Conservation (phyloP, 1,140 invertebrate genomes). For the Drosophila micromelanica region DNA sequence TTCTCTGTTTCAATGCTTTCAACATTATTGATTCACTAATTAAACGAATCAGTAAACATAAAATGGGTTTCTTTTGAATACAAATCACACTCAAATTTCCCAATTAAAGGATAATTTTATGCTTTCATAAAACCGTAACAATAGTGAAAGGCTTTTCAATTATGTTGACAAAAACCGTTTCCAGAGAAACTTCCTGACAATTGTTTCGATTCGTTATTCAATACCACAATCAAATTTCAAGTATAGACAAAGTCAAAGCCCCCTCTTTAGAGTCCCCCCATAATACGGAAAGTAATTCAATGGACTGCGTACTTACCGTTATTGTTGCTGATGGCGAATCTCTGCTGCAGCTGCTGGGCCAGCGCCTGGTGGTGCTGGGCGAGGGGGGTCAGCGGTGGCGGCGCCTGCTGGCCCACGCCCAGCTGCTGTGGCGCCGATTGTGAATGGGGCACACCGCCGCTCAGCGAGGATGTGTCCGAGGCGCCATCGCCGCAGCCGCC, state of each 20-base stretch:
- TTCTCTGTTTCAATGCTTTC: no score
- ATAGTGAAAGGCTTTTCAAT: neutral
- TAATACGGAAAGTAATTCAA: neutral
- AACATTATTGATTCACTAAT: neutral
- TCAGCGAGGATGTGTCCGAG: conserved; percentile 84
- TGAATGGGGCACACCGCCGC: conserved; percentile 78
- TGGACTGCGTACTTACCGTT: conserved; percentile 67
- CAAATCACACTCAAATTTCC: neutral
- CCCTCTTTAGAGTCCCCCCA: neutral
- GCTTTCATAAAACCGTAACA: neutral
- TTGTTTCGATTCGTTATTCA: neutral
- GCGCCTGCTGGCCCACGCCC: conserved; percentile 68
- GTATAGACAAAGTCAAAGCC: no score
- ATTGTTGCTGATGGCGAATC: conserved; percentile 84
- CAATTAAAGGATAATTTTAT: no score
- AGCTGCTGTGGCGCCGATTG: conserved; percentile 79
- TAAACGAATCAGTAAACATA: neutral
- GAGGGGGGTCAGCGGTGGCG: conserved; percentile 73
- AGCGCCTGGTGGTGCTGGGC: conserved; percentile 84
- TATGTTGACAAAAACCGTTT: neutral
- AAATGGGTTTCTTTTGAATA: neutral
- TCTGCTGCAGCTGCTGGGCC: conserved; percentile 83
- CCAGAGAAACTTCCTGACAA: neutral
- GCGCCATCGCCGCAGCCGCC: conserved; percentile 60
- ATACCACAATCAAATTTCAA: neutral